Percentiles rank a stretch among this genome's conserved stretches.
phyloP scores from a whole-genome alignment of 2,888 invertebrate genomes.

The Drosophila stalkeri region DNA sequence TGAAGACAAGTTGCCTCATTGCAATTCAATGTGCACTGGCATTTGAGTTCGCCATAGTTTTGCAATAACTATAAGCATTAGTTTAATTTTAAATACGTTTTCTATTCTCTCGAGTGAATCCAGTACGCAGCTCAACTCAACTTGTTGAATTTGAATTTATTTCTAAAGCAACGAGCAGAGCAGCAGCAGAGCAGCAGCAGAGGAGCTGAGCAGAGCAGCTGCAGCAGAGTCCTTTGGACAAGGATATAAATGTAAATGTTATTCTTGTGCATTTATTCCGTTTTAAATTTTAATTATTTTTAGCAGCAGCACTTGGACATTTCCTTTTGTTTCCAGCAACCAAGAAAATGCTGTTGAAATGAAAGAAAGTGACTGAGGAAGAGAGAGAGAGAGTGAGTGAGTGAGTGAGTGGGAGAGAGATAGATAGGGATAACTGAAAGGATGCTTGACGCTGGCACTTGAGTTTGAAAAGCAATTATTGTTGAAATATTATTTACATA shows the following conservation, averaged over 20 bases:
- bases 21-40: slow-evolving; percentile 71
- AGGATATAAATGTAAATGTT: slow-evolving; percentile 68
- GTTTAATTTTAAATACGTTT: slow-evolving; percentile 74
- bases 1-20: slow-evolving; percentile 49
- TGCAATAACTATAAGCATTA: slow-evolving; percentile 70
- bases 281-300: slow-evolving; percentile 75
- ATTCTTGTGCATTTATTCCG: slow-evolving; percentile 74
- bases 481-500: slow-evolving; percentile 75
- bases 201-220: background rate
- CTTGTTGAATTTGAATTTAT: slow-evolving; percentile 72
- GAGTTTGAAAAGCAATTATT: slow-evolving; percentile 72
- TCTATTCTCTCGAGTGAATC: slow-evolving; percentile 48
- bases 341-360: slow-evolving; percentile 48
- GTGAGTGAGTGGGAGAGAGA: background rate
- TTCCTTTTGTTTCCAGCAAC: slow-evolving; percentile 32
- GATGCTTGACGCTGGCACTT: slow-evolving; percentile 53
- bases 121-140: slow-evolving; percentile 28
- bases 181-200: slow-evolving; percentile 7
- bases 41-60: slow-evolving; percentile 60
- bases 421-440: slow-evolving; percentile 11
- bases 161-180: slow-evolving; percentile 27
- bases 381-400: background rate
- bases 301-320: slow-evolving; percentile 46
- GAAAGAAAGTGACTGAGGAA: background rate
- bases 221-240: background rate